Percentiles rank a stretch among this genome's conserved stretches.
These are phyloP conservation scores for Acanthisitta chloris DNA, from an alignment of 2,113 vertebrate species.

Conservation along the genomic window DNA sequence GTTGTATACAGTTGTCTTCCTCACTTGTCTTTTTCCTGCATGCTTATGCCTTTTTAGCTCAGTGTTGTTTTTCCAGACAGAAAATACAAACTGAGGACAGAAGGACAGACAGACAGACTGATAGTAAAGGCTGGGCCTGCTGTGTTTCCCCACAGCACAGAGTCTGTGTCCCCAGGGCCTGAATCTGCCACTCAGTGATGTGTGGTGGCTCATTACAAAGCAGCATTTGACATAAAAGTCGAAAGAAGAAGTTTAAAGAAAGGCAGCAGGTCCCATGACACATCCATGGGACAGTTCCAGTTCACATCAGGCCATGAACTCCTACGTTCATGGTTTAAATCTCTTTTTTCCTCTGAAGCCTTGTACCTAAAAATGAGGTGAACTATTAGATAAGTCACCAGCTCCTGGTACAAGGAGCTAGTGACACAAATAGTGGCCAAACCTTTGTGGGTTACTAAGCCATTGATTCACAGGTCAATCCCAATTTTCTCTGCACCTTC, in stretches of 20 bases:
- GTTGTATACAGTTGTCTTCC: neutral
- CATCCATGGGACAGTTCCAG: fast-evolving
- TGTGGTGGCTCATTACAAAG: neutral
- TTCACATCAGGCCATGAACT: neutral
- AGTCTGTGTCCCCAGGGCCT: neutral
- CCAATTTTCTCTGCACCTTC: neutral
- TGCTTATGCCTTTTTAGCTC: neutral
- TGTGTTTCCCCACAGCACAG: neutral
- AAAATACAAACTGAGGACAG: neutral
- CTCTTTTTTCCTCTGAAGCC: neutral
- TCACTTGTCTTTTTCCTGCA: neutral
- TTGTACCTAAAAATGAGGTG: neutral
- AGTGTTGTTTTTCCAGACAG: neutral
- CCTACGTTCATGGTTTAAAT: neutral
- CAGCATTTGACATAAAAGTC: neutral
- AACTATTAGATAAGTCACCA: neutral
- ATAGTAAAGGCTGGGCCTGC: neutral
- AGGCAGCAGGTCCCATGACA: neutral
- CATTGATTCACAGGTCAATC: neutral
- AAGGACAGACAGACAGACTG: neutral
- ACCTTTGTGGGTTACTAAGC: neutral
- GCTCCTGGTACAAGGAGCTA: neutral
- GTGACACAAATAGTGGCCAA: neutral
- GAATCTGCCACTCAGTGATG: neutral
- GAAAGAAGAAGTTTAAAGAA: neutral